These are phyloP conservation scores for Acanthurus lineatus DNA, from an alignment of 2,797 vertebrate genomes.

Conservation along the genomic window DNA sequence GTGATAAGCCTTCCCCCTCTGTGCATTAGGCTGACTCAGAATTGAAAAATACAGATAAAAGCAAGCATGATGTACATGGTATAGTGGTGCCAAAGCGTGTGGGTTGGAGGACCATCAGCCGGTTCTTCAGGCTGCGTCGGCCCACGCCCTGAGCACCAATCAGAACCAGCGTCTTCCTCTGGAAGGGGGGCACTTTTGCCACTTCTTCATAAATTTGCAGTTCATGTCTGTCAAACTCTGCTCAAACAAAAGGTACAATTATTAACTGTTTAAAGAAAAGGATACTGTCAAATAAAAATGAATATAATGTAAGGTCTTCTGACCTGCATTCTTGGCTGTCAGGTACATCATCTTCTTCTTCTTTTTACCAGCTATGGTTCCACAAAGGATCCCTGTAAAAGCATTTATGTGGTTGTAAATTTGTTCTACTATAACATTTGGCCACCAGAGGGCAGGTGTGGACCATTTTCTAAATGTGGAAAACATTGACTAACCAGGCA, in stretches of 20 bases:
- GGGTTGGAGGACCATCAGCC: conserved; percentile 94
- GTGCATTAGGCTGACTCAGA: neutral
- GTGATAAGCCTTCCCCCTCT: neutral
- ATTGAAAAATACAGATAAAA: neutral
- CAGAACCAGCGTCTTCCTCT: conserved; percentile 96
- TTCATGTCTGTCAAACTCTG: conserved; percentile 98
- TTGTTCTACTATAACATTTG: conserved; percentile 44
- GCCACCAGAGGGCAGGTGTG: conserved; percentile 66
- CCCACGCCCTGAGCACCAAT: conserved; percentile 99
- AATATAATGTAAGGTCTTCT: neutral
- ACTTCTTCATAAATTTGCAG: conserved; percentile 99
- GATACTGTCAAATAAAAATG: neutral
- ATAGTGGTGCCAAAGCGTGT: conserved; percentile 95
- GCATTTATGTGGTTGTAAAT: neutral
- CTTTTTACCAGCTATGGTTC: conserved; percentile 95
- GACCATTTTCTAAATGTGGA: neutral
- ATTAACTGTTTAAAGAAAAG: conserved; percentile 7
- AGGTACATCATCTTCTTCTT: conserved; percentile 99
- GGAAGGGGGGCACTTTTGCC: conserved; percentile 96
- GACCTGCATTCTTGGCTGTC: conserved; percentile 97
- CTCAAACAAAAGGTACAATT: conserved; percentile 12
- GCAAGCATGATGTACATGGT: conserved; percentile 85
- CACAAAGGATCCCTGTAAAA: conserved; percentile 92
- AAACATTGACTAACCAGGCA: neutral
- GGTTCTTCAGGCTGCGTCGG: conserved; percentile 96